Evolutionary conservation across 2,888 invertebrate species (phyloP).

Genomic region (Stenodema calcarata): DNA sequence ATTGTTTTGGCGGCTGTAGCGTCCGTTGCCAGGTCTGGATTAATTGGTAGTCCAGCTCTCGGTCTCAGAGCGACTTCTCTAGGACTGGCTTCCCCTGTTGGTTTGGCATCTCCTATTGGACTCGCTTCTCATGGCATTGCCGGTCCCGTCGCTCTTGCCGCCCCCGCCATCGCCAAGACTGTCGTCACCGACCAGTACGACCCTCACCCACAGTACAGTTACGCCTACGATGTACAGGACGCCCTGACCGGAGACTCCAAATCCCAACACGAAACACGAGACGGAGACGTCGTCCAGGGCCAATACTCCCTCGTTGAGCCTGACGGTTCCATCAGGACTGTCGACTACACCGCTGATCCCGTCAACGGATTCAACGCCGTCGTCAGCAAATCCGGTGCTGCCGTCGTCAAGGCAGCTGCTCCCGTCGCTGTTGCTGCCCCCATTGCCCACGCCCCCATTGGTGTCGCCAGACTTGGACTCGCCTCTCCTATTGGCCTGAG

Average conservation of each 20-base stretch:
- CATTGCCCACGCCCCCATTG: not conserved
- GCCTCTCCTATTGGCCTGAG: not conserved
- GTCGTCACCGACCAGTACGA: constrained; percentile 27
- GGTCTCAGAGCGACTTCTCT: not conserved
- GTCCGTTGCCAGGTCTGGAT: constrained; percentile 22
- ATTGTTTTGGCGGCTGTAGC: constrained; percentile 20
- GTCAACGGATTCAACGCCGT: constrained; percentile 37
- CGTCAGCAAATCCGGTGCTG: constrained; percentile 30
- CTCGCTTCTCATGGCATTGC: not conserved
- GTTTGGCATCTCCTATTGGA: not conserved
- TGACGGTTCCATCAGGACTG: constrained; percentile 30
- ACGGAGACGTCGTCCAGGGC: constrained; percentile 45
- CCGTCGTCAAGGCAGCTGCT: constrained; percentile 20
- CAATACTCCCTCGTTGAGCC: constrained; percentile 46
- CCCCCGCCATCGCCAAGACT: constrained; percentile 33
- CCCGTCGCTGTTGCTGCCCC: not conserved
- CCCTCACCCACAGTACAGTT: constrained; percentile 41
- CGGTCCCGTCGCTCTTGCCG: too few relatives aligned
- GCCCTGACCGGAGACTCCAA: constrained; percentile 44
- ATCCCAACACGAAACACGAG: constrained; percentile 25
- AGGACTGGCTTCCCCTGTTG: not conserved
- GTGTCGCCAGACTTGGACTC: not conserved
- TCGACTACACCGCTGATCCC: constrained; percentile 35
- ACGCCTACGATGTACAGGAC: constrained; percentile 51
- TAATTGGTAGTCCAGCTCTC: constrained; percentile 15